These are phyloP conservation scores for Petromus typicus DNA, from an alignment of 2,113 vertebrate genomes.

Conservation along the genomic window DNA sequence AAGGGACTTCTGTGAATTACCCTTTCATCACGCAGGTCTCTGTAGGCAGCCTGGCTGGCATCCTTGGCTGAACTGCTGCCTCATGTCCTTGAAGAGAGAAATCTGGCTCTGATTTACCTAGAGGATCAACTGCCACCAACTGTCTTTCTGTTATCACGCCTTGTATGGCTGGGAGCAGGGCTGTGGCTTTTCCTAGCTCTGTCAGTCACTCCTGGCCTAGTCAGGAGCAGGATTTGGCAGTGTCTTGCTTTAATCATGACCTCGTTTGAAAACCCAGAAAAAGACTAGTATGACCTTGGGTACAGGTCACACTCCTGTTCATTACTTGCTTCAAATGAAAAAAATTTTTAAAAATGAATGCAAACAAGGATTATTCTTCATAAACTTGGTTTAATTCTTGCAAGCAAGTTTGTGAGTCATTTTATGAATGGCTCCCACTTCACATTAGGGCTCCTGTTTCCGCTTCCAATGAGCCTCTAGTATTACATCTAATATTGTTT, in stretches of 20 bases:
- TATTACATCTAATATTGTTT: constrained; percentile 85
- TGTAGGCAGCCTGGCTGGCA: constrained; percentile 22
- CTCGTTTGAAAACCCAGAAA: constrained; percentile 8
- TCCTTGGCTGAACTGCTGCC: constrained; percentile 17
- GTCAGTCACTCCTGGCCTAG: background rate
- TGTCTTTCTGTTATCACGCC: constrained; percentile 39
- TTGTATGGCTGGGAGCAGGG: background rate
- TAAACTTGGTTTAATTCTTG: constrained; percentile 83
- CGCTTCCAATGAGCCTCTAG: constrained; percentile 81
- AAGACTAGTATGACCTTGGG: background rate
- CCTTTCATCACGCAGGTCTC: constrained; percentile 66
- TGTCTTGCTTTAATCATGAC: constrained; percentile 14
- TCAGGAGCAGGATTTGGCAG: background rate
- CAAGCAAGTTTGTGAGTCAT: constrained; percentile 82
- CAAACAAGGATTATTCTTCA: constrained; percentile 80
- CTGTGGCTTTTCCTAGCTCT: background rate
- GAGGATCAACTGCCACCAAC: constrained; percentile 11
- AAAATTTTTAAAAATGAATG: constrained; percentile 51
- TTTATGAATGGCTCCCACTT: constrained; percentile 84
- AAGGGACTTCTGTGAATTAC: constrained; percentile 55
- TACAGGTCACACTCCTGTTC: constrained; percentile 46
- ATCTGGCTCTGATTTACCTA: constrained; percentile 38
- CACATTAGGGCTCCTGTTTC: constrained; percentile 83
- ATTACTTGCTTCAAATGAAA: constrained; percentile 56
- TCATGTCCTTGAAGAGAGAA: constrained; percentile 58